A percentile compares a stretch with the other conserved stretches of the same genome.
These are phyloP conservation scores for Agapornis canus DNA, from an alignment of 2,797 vertebrate genomes.

Conservation along the genomic window DNA sequence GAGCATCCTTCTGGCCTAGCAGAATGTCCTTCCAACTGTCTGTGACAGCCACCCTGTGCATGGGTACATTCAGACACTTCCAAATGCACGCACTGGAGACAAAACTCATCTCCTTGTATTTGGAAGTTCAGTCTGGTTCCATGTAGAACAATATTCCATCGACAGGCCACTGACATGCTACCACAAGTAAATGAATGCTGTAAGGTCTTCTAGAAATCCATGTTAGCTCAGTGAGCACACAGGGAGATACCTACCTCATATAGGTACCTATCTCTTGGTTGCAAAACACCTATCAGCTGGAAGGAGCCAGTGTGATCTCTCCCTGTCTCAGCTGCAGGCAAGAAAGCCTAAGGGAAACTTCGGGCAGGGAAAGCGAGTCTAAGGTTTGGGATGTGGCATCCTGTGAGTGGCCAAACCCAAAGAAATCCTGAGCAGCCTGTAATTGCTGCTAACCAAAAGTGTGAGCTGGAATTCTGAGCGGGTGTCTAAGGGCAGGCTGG, in stretches of 20 bases:
- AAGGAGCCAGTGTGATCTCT: not conserved
- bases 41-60: fast-evolving
- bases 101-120: not conserved
- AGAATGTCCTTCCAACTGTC: not conserved
- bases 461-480: not conserved
- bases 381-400: not conserved
- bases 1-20: not conserved
- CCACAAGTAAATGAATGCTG: not conserved
- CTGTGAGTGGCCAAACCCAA: not conserved
- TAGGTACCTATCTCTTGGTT: not conserved
- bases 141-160: not conserved
- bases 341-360: not conserved
- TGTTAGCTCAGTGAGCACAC: not conserved
- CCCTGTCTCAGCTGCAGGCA: not conserved
- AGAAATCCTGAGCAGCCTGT: not conserved
- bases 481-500: not conserved
- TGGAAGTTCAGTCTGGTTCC: not conserved
- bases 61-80: fast-evolving
- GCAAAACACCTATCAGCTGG: not conserved
- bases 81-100: not conserved
- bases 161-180: not conserved
- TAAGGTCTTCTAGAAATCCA: not conserved
- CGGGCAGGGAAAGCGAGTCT: not conserved
- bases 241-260: not conserved
- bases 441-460: not conserved